Conservation (phyloP, 2,797 vertebrate species). For the Myotis myotis region DNA sequence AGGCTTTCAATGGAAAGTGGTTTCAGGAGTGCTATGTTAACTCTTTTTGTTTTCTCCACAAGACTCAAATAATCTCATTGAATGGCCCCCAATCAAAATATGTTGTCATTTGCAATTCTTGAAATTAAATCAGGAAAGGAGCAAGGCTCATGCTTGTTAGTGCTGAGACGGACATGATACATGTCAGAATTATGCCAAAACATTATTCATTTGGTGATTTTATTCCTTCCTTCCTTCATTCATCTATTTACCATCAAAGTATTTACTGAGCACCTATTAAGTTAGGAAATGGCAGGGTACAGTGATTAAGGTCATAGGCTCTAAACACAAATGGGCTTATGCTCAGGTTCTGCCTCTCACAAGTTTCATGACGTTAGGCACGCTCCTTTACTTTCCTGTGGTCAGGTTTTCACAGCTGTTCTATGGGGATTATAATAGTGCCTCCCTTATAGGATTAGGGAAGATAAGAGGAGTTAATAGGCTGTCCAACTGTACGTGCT, state of each 20-base stretch:
- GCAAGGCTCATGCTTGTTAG: not conserved
- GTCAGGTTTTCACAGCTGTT: not conserved
- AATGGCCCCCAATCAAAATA: not conserved
- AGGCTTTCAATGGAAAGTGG: not conserved
- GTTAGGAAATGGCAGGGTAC: not conserved
- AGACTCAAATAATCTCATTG: not conserved
- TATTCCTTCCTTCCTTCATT: not conserved
- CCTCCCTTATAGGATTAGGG: not conserved
- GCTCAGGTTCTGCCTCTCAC: not conserved
- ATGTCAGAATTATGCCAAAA: not conserved
- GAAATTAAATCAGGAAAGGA: constrained; percentile 12
- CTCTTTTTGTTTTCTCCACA: fast-evolving
- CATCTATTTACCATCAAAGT: not conserved
- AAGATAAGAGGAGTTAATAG: not conserved
- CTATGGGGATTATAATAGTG: not conserved
- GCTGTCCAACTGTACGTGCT: not conserved
- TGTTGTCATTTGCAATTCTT: not conserved
- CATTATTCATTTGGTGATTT: not conserved
- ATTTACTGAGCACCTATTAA: not conserved
- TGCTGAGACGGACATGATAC: not conserved
- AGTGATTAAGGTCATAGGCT: not conserved
- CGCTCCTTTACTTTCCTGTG: not conserved
- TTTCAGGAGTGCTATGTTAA: not conserved
- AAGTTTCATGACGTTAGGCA: not conserved
- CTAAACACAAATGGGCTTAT: not conserved